phyloP scores from a whole-genome alignment of 2,113 vertebrate genomes.

The Morone chrysops region DNA sequence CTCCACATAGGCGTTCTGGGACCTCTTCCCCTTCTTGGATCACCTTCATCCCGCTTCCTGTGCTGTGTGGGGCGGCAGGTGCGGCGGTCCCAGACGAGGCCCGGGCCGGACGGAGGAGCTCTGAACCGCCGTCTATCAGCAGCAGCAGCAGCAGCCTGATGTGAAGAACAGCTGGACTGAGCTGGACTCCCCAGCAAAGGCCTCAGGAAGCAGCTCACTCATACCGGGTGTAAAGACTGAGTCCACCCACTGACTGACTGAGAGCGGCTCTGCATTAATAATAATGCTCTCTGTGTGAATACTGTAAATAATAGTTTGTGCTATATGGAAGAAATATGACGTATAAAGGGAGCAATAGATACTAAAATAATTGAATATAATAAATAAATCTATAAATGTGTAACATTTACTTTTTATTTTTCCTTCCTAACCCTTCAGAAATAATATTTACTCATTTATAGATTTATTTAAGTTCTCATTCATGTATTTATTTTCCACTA shows the following conservation, averaged over 20 bases:
- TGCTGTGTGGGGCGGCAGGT: neutral
- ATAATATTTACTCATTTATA: neutral
- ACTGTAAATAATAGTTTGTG: conserved; percentile 66
- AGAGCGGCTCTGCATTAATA: conserved; percentile 1
- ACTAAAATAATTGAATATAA: neutral
- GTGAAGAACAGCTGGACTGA: conserved; percentile 63
- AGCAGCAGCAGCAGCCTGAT: conserved; percentile 42
- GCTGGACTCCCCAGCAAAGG: conserved; percentile 35
- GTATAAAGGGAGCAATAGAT: neutral
- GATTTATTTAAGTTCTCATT: neutral
- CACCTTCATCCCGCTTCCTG: conserved; percentile 53
- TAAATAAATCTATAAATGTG: conserved; percentile 15
- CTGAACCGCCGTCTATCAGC: conserved; percentile 12
- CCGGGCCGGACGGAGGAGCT: neutral
- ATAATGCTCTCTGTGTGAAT: conserved; percentile 54
- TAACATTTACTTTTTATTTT: neutral
- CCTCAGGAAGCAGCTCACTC: conserved; percentile 49
- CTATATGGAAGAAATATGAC: conserved; percentile 16
- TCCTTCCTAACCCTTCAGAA: neutral
- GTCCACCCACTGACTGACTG: neutral
- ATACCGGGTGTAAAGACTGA: conserved; percentile 2
- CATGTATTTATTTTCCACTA: conserved; percentile 3
- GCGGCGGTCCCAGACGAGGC: conserved; percentile 19
- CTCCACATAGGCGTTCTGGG: conserved; percentile 72
- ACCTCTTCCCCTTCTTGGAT: conserved; percentile 81